Conservation (phyloP, 2,113 vertebrate genomes). For the Ardeotis arabs region DNA sequence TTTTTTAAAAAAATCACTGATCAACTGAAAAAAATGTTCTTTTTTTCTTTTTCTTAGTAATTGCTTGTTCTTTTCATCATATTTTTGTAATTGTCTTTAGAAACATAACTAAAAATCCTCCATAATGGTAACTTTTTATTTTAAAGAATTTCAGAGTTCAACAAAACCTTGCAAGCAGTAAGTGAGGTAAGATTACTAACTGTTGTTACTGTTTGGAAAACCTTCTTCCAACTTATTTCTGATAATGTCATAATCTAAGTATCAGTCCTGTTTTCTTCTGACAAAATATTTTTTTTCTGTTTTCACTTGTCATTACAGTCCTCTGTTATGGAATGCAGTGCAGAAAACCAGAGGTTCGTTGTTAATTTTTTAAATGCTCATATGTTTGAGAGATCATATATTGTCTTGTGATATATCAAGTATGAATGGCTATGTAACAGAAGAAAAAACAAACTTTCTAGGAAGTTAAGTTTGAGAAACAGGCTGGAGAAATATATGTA, state of each 20-base stretch:
- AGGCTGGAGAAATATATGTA: neutral
- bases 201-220: neutral
- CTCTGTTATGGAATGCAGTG: conserved; percentile 70
- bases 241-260: neutral
- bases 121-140: conserved; percentile 25
- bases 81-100: neutral
- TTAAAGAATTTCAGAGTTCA: conserved; percentile 77
- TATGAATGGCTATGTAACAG: neutral
- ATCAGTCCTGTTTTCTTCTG: neutral
- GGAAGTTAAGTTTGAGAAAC: neutral
- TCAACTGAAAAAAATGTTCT: neutral
- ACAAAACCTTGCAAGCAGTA: conserved; percentile 71
- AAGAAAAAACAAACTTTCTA: neutral
- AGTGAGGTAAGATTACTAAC: conserved; percentile 72
- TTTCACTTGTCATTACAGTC: conserved; percentile 69
- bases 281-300: neutral
- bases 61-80: neutral
- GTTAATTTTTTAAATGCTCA: neutral
- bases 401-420: neutral
- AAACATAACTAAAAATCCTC: neutral
- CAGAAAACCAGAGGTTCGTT: conserved; percentile 76
- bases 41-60: neutral
- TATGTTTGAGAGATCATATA: neutral
- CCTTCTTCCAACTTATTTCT: neutral
- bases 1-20: neutral